phyloP scores from a whole-genome alignment of 2,797 vertebrate species.

The Phataginus tetradactyla region DNA sequence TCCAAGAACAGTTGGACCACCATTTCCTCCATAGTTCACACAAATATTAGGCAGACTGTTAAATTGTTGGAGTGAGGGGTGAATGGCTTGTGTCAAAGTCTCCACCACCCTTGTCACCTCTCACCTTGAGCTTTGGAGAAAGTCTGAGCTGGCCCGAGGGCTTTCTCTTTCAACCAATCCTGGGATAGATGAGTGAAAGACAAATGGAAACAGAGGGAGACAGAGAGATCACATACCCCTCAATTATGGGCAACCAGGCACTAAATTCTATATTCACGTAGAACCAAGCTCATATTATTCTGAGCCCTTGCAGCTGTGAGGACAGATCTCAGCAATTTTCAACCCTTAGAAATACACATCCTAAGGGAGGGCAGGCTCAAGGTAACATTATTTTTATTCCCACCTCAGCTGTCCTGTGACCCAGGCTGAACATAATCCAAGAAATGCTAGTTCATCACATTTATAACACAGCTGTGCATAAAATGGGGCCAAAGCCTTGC shows the following conservation, averaged over 20 bases:
- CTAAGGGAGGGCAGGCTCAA: neutral
- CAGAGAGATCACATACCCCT: neutral
- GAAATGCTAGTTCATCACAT: conserved; percentile 8
- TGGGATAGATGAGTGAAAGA: neutral
- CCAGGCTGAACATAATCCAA: conserved; percentile 45
- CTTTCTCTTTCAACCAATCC: neutral
- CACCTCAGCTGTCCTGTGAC: conserved; percentile 48
- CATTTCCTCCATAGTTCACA: neutral
- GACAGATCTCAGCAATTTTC: neutral
- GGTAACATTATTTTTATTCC: conserved; percentile 63
- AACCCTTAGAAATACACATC: neutral
- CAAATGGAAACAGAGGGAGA: neutral
- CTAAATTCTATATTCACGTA: neutral
- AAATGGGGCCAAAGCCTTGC: conserved; percentile 44
- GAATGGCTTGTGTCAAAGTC: neutral
- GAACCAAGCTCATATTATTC: neutral
- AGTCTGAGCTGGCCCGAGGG: neutral
- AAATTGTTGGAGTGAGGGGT: neutral
- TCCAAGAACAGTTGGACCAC: neutral
- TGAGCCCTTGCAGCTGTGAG: neutral
- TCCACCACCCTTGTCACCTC: too few relatives aligned
- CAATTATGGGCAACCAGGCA: neutral
- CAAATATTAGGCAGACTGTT: neutral
- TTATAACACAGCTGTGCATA: conserved; percentile 73
- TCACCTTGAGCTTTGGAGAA: neutral